phyloP scores from a whole-genome alignment of 2,888 invertebrate genomes.

The Drosophila pseudotalamancana region DNA sequence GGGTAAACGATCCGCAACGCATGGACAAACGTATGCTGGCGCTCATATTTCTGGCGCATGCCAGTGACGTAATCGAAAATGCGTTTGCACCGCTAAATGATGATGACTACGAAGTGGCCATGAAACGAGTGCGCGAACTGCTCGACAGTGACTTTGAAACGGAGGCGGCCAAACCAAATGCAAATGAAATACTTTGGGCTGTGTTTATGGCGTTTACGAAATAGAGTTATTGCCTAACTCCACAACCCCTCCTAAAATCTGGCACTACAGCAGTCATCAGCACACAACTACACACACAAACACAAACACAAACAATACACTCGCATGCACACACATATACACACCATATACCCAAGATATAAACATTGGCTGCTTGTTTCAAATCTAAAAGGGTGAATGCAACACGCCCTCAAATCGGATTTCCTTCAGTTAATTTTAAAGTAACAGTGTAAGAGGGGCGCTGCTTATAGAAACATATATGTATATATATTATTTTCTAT shows the following conservation, averaged over 20 bases:
- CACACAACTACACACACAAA: slow-evolving; percentile 30
- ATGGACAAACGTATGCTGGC: slow-evolving; percentile 98
- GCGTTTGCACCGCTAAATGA: slow-evolving; percentile 99
- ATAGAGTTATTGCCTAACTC: slow-evolving; percentile 85
- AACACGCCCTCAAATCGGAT: slow-evolving; percentile 8
- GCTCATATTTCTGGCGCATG: slow-evolving; percentile 97
- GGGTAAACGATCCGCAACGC: slow-evolving; percentile 98
- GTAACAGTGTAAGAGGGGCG: slow-evolving; percentile 15
- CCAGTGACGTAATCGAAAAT: slow-evolving; percentile 99
- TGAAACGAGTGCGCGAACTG: slow-evolving; percentile 97
- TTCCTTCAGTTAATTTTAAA: slow-evolving; percentile 41
- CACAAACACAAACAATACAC: background rate
- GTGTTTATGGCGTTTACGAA: slow-evolving; percentile 99
- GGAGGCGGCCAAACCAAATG: slow-evolving; percentile 95
- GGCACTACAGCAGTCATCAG: slow-evolving; percentile 20
- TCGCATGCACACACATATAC: slow-evolving; percentile 7
- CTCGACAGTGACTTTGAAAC: slow-evolving; percentile 98
- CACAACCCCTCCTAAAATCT: slow-evolving; percentile 14
- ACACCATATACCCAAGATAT: slow-evolving; percentile 20
- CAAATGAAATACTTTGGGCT: slow-evolving; percentile 98
- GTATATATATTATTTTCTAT: slow-evolving; percentile 15
- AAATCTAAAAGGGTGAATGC: slow-evolving; percentile 8
- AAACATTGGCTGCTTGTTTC: slow-evolving; percentile 46
- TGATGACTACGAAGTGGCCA: slow-evolving; percentile 99
- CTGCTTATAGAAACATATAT: slow-evolving; percentile 17